Base-by-base conservation (phyloP, 2,888 invertebrate genomes). In the Lepidochitona cinerea region DNA sequence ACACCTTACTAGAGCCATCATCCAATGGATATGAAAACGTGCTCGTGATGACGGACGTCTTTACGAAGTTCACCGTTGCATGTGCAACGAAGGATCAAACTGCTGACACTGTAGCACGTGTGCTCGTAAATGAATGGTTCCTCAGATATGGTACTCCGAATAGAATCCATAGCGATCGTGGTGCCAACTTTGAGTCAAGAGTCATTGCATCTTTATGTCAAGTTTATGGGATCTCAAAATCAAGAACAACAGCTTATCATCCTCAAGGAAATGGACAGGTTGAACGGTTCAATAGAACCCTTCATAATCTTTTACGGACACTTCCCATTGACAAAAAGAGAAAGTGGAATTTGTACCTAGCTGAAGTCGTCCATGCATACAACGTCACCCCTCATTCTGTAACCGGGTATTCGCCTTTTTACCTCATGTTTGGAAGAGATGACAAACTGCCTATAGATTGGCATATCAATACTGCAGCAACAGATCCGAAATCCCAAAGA, bases 61-160 rank as follows among this genome's bases (percentile, higher is more conserved):
- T 74, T 68, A 69, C 73, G 26, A 77, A 78, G 68, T 78, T 71
- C 41, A 75, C 73, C 12, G 65, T 68, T 26, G 77, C 77, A 12
- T 54, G 77, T 14, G 72, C 77, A 12, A 77, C 75, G 23, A 68
- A 64, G 37, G 69, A 79, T 66, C 79, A 79, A 68, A 75, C 65
- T 0, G 79, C 75, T n/a, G 26, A 18, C 35, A 77, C 77, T 7
- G 68, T 69, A 5, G 74, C 75, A 7, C 68, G 53, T 26, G 68
- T 52, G 0, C 41, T 78, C 5, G 73, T 74, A 9, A 68, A 67
- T 26, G 41, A 64, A 29, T 76, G 75, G 72, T 75, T 76, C 49
- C 53, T 72, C 37, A 64, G 65, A 35, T 76, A 69, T 74, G 77
- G 75, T 9, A 70, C 70, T n/a, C 74, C 71, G 1, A 26, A 70